Base-by-base conservation (phyloP, 1,140 invertebrate genomes). In the Drosophila pandora region DNA sequence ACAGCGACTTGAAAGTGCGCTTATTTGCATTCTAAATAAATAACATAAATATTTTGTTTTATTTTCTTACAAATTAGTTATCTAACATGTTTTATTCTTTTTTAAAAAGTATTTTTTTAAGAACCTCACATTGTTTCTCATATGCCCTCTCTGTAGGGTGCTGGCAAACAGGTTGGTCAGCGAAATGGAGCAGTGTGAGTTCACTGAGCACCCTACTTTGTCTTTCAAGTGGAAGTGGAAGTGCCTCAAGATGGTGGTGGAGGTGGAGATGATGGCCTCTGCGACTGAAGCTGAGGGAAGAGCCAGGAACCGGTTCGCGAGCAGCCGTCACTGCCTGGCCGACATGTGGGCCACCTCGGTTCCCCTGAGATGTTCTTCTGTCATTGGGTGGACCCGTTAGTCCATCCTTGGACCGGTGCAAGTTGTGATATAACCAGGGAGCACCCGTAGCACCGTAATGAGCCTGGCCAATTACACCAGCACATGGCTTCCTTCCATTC, bases 151-250 rank as follows among this genome's bases (percentile, higher is more conserved):
- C 34, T 3, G 34, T 37, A 37, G 34, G 41, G 41, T 21, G 7
- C 41, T 32, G 10, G 13, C 17, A 85, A 87, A 88, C 83, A 87
- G 82, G 82, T 88, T 88, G 76, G 30, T 49, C 79, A 65, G 65
- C 60, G 79, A 87, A 88, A 87, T 87, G 82, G 82, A 87, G 63
- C 67, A 64, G 13, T 17, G 10, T 8, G 53, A 43, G 74, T 74
- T 88, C 83, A 79, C 83, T 8, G 53, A 43, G 74, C 78, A 87
- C 83, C 82, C 83, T 87, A 88, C 83, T 79, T 88, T 76, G 61
- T 56, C 78, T 79, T 88, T 72, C 70, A 87, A 58, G 61, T 69
- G 73, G 77, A 67, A 75, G 68, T 62, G 77, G 73, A 81, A 56
- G 79, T 28, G 6, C 58, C 48, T 50, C 70, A 43, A 22, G 55